Evolutionary conservation across 2,113 vertebrate genomes (phyloP).

Genomic region (Burhinus oedicnemus): DNA sequence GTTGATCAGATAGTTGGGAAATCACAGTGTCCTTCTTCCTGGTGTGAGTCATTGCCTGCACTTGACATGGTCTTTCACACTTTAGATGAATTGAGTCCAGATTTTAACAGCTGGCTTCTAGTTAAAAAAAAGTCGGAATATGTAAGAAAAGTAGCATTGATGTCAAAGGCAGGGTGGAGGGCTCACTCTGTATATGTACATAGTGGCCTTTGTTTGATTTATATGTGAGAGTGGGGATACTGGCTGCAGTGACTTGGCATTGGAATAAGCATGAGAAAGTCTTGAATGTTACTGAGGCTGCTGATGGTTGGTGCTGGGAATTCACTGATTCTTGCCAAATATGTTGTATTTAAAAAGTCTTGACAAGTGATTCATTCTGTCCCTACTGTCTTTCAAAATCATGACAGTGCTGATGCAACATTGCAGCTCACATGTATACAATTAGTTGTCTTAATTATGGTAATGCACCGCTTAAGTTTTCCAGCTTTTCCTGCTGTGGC

Average conservation of each 20-base stretch:
- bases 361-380: not conserved
- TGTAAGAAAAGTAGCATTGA: not conserved
- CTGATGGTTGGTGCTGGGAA: not conserved
- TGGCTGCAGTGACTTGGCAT: not conserved
- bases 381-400: not conserved
- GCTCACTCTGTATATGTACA: not conserved
- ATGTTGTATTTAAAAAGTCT: not conserved
- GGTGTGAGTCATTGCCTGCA: constrained; percentile 9
- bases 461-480: not conserved
- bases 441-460: not conserved
- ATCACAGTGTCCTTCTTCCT: constrained; percentile 29
- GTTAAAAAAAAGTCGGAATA: not conserved
- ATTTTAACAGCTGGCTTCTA: constrained; percentile 40
- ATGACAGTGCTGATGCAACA: not conserved
- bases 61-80: constrained; percentile 54
- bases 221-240: not conserved
- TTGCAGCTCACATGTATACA: not conserved
- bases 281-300: not conserved
- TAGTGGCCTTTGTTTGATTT: not conserved
- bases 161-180: not conserved
- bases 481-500: not conserved
- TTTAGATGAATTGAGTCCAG: constrained; percentile 18
- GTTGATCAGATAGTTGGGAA: constrained; percentile 24
- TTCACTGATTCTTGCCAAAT: not conserved
- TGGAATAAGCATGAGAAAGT: not conserved